phyloP scores from a whole-genome alignment of 2,113 vertebrate genomes.

The Petrocephalus zakoni region DNA sequence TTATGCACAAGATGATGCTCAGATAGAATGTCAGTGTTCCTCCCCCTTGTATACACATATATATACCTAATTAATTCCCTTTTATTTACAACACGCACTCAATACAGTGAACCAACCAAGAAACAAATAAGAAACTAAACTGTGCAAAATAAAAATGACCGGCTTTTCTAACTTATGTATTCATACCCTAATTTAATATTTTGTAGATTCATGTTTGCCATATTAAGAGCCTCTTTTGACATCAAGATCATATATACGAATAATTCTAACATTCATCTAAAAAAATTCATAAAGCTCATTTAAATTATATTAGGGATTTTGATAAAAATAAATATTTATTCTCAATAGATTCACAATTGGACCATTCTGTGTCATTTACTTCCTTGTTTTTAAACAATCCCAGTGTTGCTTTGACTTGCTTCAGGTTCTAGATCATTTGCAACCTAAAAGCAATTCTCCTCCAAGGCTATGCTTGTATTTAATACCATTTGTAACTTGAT shows the following conservation, averaged over 20 bases:
- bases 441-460: not conserved
- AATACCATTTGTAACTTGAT: not conserved
- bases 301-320: not conserved
- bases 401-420: not conserved
- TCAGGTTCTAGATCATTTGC: not conserved
- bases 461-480: not conserved
- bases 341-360: not conserved
- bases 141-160: not conserved
- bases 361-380: not conserved
- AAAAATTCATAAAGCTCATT: not conserved
- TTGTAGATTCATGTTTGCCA: not conserved
- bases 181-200: not conserved
- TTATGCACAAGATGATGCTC: not conserved
- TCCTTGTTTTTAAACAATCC: not conserved
- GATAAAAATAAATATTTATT: not conserved
- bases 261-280: not conserved
- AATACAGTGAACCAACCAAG: not conserved
- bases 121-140: not conserved
- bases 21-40: not conserved
- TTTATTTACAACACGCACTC: not conserved
- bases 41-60: not conserved
- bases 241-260: not conserved
- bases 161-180: not conserved
- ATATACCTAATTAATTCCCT: not conserved
- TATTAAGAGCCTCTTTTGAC: not conserved